These are phyloP conservation scores for Portevinia maculata DNA, from an alignment of 2,888 invertebrate genomes.

Conservation along the genomic window DNA sequence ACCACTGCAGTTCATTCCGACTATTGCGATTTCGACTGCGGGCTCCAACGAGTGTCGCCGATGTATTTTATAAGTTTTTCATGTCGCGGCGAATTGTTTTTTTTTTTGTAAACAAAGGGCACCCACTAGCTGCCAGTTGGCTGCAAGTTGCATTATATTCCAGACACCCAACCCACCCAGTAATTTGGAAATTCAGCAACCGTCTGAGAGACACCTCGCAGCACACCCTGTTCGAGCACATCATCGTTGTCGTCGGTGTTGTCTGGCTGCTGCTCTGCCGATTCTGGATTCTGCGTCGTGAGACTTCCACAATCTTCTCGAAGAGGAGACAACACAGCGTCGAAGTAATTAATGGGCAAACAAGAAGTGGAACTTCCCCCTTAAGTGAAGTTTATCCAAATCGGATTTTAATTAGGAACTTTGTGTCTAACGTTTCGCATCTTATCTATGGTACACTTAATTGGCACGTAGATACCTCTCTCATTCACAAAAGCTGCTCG, in stretches of 20 bases:
- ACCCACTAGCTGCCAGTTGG: slow-evolving; percentile 74
- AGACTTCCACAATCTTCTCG: slow-evolving; percentile 27
- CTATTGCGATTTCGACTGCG: slow-evolving; percentile 22
- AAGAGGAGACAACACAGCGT: slow-evolving; percentile 32
- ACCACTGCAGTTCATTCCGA: slow-evolving; percentile 17
- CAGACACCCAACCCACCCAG: slow-evolving; percentile 70
- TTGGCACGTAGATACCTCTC: slow-evolving; percentile 51
- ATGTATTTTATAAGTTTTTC: slow-evolving; percentile 72
- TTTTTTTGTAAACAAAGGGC: slow-evolving; percentile 54
- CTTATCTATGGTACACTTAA: slow-evolving; percentile 31
- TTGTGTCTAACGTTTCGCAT: slow-evolving; percentile 19
- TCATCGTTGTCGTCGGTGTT: slow-evolving; percentile 37
- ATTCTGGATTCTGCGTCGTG: slow-evolving; percentile 72
- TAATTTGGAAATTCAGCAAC: slow-evolving; percentile 37
- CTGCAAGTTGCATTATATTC: slow-evolving; percentile 47
- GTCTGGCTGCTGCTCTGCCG: slow-evolving; percentile 39
- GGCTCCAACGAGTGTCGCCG: slow-evolving; percentile 59
- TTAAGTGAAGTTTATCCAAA: slow-evolving; percentile 54
- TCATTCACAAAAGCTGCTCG: slow-evolving; percentile 26
- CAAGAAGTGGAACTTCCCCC: slow-evolving; percentile 68
- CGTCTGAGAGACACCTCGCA: slow-evolving; percentile 21
- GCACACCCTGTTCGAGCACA: slow-evolving; percentile 44
- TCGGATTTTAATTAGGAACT: slow-evolving; percentile 67
- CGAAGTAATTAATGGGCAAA: slow-evolving; percentile 64
- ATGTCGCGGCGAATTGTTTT: slow-evolving; percentile 64